Percentiles rank a stretch among this genome's conserved stretches.
Conservation (phyloP, 1,140 invertebrate genomes). For the Hermetia illucens region DNA sequence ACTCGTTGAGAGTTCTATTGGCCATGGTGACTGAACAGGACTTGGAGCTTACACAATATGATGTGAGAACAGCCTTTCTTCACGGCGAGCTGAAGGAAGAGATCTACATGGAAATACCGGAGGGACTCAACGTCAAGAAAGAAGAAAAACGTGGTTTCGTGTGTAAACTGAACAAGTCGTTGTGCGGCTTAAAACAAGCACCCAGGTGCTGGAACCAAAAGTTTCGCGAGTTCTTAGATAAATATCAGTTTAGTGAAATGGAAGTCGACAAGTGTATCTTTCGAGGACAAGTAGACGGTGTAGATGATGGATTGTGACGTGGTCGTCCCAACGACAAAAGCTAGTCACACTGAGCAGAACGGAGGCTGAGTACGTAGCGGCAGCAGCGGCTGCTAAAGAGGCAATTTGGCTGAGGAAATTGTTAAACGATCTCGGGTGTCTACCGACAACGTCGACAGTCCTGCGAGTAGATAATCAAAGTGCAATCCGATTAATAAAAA, state of each 20-base stretch:
- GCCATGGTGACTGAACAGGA: conserved; percentile 14
- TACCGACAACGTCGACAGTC: neutral
- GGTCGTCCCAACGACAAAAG: conserved; percentile 25
- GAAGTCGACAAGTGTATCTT: no score
- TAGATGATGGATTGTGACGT: no score
- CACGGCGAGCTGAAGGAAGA: conserved; percentile 25
- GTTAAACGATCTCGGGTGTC: conserved; percentile 12
- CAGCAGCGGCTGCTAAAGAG: conserved; percentile 16
- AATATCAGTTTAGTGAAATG: no score
- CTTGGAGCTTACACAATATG: conserved; percentile 17
- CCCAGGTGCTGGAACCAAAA: conserved; percentile 25
- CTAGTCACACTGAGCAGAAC: conserved; percentile 22
- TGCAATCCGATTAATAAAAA: conserved; percentile 9
- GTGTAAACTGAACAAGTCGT: conserved; percentile 20
- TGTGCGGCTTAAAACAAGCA: conserved; percentile 33
- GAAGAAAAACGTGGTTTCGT: conserved; percentile 9
- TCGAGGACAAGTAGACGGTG: no score
- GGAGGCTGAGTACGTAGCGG: conserved; percentile 30
- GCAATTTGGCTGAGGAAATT: conserved; percentile 17
- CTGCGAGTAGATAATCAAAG: conserved; percentile 12
- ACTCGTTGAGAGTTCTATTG: conserved; percentile 16
- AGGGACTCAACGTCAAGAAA: no score
- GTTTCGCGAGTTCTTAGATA: conserved; percentile 8
- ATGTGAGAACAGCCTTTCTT: conserved; percentile 25
- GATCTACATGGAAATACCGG: conserved; percentile 27